These are phyloP conservation scores for Hyperoplus lanceolatus DNA, from an alignment of 2,797 vertebrate species.

Conservation along the genomic window DNA sequence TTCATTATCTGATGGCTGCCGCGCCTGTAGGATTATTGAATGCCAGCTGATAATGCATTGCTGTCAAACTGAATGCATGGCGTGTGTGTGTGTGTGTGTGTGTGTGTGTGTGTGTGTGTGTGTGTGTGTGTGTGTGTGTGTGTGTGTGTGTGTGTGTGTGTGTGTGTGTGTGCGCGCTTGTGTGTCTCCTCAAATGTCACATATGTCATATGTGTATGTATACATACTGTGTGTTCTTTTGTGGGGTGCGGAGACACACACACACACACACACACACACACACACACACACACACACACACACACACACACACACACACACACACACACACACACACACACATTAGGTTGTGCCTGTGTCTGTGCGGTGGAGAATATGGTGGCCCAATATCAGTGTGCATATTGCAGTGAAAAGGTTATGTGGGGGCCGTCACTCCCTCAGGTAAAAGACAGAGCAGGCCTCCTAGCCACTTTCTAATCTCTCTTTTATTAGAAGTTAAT, in stretches of 20 bases:
- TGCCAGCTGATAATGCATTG: slow-evolving; percentile 79
- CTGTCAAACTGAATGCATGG: slow-evolving; percentile 66
- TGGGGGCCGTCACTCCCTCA: slow-evolving; percentile 80
- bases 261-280: slow-evolving; percentile 1
- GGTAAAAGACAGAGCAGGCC: slow-evolving; percentile 81
- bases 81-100: slow-evolving; percentile 60
- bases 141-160: slow-evolving; percentile 54
- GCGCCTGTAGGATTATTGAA: slow-evolving; percentile 79
- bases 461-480: slow-evolving; percentile 85
- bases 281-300: no score
- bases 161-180: slow-evolving; percentile 36
- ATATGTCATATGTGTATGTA: slow-evolving; percentile 21
- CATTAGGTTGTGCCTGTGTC: slow-evolving; percentile 22
- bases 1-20: slow-evolving; percentile 89
- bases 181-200: slow-evolving; percentile 46
- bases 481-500: slow-evolving; percentile 88
- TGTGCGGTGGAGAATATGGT: slow-evolving; percentile 56
- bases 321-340: not conserved
- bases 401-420: slow-evolving; percentile 82
- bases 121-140: slow-evolving; percentile 56
- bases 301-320: not conserved
- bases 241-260: not conserved
- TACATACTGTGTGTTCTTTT: slow-evolving; percentile 7
- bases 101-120: slow-evolving; percentile 35
- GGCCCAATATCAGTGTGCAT: slow-evolving; percentile 78